phyloP scores from a whole-genome alignment of 2,888 invertebrate genomes.

The Chironomus tentans region DNA sequence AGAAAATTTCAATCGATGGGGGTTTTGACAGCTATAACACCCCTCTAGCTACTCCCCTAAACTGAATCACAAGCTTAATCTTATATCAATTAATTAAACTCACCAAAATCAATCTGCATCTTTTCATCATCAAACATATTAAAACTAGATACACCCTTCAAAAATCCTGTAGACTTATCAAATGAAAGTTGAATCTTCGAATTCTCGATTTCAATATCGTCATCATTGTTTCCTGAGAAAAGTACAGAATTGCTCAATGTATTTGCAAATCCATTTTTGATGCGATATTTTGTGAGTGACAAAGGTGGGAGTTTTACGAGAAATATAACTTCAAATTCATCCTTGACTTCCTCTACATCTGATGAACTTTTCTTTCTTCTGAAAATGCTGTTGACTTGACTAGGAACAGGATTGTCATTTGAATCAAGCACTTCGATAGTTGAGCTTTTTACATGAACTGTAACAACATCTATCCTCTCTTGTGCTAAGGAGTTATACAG shows the following conservation, averaged over 20 bases:
- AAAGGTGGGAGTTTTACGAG: conserved; percentile 70
- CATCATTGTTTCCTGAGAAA: conserved; percentile 33
- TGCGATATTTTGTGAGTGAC: conserved; percentile 58
- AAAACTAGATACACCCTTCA: conserved; percentile 52
- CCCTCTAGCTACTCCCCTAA: too few relatives aligned
- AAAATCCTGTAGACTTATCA: conserved; percentile 71
- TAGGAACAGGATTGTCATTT: conserved; percentile 51
- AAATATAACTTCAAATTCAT: conserved; percentile 59
- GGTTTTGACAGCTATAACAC: too few relatives aligned
- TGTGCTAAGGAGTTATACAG: conserved; percentile 79
- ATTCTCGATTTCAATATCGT: conserved; percentile 78
- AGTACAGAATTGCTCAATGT: background rate
- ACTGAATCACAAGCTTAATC: too few relatives aligned
- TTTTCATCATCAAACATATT: background rate
- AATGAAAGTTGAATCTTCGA: conserved; percentile 69
- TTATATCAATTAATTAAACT: too few relatives aligned
- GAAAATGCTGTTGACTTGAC: conserved; percentile 82
- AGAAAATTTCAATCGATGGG: too few relatives aligned
- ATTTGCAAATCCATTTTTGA: conserved; percentile 38
- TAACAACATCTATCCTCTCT: conserved; percentile 65
- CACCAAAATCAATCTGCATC: background rate
- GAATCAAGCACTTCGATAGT: conserved; percentile 64
- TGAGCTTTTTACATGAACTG: conserved; percentile 57
- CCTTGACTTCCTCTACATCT: conserved; percentile 47
- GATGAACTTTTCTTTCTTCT: conserved; percentile 44